A percentile compares a stretch with the other conserved stretches of the same genome.
phyloP scores from a whole-genome alignment of 2,797 vertebrate species.

The Cuniculus paca region DNA sequence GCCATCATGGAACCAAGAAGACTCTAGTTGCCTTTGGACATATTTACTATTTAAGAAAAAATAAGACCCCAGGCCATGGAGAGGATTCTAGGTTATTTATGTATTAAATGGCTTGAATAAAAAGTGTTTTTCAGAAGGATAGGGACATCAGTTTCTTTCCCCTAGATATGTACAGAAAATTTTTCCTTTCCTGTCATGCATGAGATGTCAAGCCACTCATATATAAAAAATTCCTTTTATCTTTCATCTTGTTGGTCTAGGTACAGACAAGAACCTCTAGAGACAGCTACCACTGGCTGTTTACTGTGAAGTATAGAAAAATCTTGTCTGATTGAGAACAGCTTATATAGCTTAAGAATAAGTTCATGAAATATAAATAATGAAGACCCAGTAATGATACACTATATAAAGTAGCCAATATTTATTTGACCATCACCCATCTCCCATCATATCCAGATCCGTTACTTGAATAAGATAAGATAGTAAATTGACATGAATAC shows the following conservation, averaged over 20 bases:
- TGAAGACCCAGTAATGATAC: neutral
- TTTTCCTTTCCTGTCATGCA: neutral
- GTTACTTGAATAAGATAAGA: neutral
- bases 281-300: neutral
- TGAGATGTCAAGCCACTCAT: no score
- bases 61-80: neutral
- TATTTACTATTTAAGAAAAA: neutral
- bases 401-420: neutral
- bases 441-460: neutral
- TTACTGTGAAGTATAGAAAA: neutral
- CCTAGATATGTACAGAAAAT: neutral
- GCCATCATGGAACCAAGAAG: neutral
- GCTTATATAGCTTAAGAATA: neutral
- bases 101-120: neutral
- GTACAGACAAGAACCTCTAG: neutral
- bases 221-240: neutral
- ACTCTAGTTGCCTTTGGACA: neutral
- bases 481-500: neutral
- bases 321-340: neutral
- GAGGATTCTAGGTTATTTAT: neutral
- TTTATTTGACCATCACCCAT: neutral
- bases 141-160: rapidly evolving
- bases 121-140: neutral
- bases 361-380: neutral
- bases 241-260: neutral